Conservation (phyloP, 2,797 vertebrate genomes). For the Buceros bicornis region DNA sequence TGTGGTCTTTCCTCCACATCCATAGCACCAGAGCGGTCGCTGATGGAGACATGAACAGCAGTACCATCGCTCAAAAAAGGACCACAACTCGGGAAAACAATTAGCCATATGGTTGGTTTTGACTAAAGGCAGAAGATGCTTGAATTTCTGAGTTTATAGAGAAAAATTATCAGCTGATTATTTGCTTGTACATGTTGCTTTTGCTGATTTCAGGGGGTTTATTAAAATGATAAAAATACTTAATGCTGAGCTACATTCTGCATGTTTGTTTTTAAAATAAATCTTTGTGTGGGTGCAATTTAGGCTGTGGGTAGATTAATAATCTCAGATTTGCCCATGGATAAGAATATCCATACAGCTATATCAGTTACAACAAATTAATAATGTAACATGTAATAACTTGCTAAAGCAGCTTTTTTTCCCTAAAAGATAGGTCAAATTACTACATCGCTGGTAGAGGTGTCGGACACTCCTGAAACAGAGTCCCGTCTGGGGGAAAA, state of each 20-base stretch:
- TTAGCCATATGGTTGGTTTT: not conserved
- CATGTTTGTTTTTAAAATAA: slow-evolving; percentile 10
- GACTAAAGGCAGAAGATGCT: not conserved
- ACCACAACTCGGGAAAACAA: not conserved
- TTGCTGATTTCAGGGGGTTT: not conserved
- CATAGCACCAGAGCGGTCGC: rapidly evolving
- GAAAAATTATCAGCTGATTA: not conserved
- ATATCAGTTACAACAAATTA: not conserved
- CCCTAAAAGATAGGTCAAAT: not conserved
- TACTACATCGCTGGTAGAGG: not conserved
- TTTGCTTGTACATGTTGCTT: not conserved
- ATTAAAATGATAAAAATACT: slow-evolving; percentile 15
- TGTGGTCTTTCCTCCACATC: not conserved
- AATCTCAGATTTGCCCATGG: not conserved
- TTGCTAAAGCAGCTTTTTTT: not conserved
- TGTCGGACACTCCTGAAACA: not conserved
- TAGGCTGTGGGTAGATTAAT: slow-evolving; percentile 1
- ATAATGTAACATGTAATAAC: not conserved
- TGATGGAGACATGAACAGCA: not conserved
- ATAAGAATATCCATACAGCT: not conserved
- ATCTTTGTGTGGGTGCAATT: not conserved
- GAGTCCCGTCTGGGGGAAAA: not conserved
- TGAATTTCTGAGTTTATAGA: not conserved
- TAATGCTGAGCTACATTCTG: not conserved
- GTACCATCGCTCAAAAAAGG: not conserved